Evolutionary conservation across 2,888 invertebrate genomes (phyloP).

Genomic region (Agrochola macilenta): DNA sequence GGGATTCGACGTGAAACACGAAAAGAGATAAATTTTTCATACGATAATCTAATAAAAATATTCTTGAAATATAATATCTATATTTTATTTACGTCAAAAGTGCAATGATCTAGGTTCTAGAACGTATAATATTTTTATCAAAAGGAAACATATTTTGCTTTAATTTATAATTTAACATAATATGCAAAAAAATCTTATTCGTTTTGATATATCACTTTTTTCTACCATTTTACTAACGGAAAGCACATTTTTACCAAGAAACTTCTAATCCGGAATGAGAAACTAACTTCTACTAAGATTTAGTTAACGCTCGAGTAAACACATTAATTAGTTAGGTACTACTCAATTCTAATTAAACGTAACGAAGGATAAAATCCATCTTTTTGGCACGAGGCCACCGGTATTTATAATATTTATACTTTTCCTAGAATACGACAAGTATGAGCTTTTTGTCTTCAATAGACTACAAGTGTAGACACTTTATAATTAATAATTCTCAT

Average conservation of each 20-base stretch:
- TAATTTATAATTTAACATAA: background rate
- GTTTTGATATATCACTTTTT: no score
- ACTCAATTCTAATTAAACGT: constrained; percentile 32
- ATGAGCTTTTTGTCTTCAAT: background rate
- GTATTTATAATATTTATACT: background rate
- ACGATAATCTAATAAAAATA: no score
- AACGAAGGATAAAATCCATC: constrained; percentile 28
- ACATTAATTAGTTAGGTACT: constrained; percentile 39
- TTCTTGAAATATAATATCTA: background rate
- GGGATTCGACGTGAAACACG: background rate
- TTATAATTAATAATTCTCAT: background rate
- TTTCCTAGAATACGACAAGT: background rate
- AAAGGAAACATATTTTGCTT: no score
- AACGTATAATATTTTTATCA: background rate
- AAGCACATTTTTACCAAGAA: background rate
- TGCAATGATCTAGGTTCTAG: background rate
- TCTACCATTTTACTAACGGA: background rate
- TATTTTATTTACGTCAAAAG: background rate
- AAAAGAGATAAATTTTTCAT: constrained; percentile 13
- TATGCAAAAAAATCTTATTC: background rate
- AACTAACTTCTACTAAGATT: constrained; percentile 10
- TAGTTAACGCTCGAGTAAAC: constrained; percentile 32
- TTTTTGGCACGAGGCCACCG: constrained; percentile 10
- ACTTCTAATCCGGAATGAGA: constrained; percentile 1
- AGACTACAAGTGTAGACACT: background rate